These are phyloP conservation scores for Elysia chlorotica DNA, from an alignment of 1,140 invertebrate species.

Conservation along the genomic window DNA sequence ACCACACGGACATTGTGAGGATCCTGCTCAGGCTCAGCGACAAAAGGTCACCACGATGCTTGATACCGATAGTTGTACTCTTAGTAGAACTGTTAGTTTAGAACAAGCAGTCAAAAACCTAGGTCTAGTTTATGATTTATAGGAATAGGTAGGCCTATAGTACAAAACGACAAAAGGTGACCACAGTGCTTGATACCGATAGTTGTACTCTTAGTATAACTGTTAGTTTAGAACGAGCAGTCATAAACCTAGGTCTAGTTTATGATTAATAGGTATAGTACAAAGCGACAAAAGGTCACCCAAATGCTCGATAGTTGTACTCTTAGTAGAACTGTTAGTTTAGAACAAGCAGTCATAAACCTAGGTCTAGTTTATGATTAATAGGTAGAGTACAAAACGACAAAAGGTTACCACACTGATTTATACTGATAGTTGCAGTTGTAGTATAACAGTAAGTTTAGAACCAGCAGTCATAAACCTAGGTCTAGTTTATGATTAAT, in stretches of 20 bases:
- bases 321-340: no score
- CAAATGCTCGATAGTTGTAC: not conserved
- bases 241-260: no score
- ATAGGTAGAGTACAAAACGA: not conserved
- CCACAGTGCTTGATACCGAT: not conserved
- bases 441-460: no score
- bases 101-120: not conserved
- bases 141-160: not conserved
- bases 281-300: not conserved
- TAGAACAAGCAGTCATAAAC: no score
- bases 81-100: not conserved
- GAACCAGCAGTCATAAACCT: no score
- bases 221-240: no score
- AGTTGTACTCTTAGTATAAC: no score
- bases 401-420: no score
- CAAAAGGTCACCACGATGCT: constrained; percentile 32
- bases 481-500: not conserved
- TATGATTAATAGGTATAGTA: not conserved
- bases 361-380: no score
- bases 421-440: no score
- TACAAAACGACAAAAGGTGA: not conserved
- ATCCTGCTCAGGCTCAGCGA: constrained; percentile 38
- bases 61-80: not conserved
- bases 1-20: constrained; percentile 49
- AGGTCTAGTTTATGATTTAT: not conserved